Conservation (phyloP, 1,140 invertebrate species). For the Listronotus bonariensis region DNA sequence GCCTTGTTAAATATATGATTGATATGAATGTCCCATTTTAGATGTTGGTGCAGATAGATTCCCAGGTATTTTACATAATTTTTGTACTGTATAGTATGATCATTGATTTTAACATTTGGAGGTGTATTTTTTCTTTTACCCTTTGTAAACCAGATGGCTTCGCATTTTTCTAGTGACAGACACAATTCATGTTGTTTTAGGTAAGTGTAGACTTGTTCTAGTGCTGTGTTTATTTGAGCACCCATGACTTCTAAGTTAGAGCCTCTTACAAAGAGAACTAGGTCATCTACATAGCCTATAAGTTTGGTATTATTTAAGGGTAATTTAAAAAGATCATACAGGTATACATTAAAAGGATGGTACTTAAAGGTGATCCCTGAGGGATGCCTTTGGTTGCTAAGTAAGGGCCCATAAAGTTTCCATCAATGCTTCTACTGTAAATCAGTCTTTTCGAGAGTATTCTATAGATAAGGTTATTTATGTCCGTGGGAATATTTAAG, state of each 20-base stretch:
- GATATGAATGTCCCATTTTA: constrained; percentile 18
- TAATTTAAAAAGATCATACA: constrained; percentile 6
- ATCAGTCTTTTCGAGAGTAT: constrained; percentile 1
- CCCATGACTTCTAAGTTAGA: constrained; percentile 4
- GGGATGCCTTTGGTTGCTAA: constrained; percentile 7
- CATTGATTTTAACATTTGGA: no score
- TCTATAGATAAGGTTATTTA: constrained; percentile 8
- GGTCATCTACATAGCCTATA: not conserved
- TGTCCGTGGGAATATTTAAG: not conserved
- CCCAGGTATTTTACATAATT: constrained; percentile 17
- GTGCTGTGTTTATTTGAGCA: constrained; percentile 3
- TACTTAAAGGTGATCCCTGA: constrained; percentile 10
- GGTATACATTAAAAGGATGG: constrained; percentile 4
- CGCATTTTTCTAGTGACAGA: not conserved
- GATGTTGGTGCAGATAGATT: not conserved
- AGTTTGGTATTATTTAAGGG: not conserved
- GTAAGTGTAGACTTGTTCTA: not conserved
- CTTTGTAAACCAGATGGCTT: not conserved
- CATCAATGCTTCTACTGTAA: not conserved
- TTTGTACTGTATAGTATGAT: not conserved
- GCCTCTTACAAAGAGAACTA: constrained; percentile 1
- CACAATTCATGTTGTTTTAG: constrained; percentile 4
- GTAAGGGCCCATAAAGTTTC: not conserved
- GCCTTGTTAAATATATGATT: constrained; percentile 2
- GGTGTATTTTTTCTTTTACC: no score